Base-by-base conservation (phyloP, 2,797 vertebrate species). In the Benthosema pterotum region DNA sequence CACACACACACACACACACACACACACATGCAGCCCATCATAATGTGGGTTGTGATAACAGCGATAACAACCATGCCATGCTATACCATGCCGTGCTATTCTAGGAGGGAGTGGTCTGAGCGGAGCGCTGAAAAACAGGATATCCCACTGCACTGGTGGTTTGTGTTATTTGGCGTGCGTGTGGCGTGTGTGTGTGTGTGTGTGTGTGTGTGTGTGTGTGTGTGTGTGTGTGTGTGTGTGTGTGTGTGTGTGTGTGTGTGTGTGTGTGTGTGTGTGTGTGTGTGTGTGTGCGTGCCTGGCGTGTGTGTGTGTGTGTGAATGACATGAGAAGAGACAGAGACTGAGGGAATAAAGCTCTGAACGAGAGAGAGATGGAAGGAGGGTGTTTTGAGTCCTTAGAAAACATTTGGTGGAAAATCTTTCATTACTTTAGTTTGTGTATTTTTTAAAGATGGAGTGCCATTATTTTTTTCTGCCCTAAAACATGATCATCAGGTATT, bases 51-150 rank as follows among this genome's bases (percentile, higher is more conserved):
- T 67, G 72, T 18, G 83, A 87, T 86, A 83, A 83, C 77, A 75
- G 67, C 65, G 69, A 82, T 83, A 88, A 85, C 77, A 67, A 52
- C 77, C 78, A 78, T n/a, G 11, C 74, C 32, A 70, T 79, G 75
- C 74, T 25, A 70, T 79, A 73, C 75, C 77, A 80, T 77, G 76
- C 72, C 54, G 42, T 2, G 77, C 88, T 89, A 91, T 88, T 91
- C 77, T 85, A 60, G 78, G 85, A 85, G 47, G 15, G 15, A 84
- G 79, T 71, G 84, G 85, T n/a, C n/a, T n/a, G n/a, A n/a, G n/a
- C n/a, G n/a, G 81, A 72, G 28, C 78, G 47, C 67, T 79, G 79
- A 84, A 91, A 87, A 91, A 91, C 86, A 88, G 89, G 88, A 91
- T 87, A 85, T 82, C 75, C 86, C 78, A 68, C 71, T 83, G 80